Evolutionary conservation across 2,888 invertebrate genomes (phyloP).

Genomic region (Nephrotoma appendiculata): DNA sequence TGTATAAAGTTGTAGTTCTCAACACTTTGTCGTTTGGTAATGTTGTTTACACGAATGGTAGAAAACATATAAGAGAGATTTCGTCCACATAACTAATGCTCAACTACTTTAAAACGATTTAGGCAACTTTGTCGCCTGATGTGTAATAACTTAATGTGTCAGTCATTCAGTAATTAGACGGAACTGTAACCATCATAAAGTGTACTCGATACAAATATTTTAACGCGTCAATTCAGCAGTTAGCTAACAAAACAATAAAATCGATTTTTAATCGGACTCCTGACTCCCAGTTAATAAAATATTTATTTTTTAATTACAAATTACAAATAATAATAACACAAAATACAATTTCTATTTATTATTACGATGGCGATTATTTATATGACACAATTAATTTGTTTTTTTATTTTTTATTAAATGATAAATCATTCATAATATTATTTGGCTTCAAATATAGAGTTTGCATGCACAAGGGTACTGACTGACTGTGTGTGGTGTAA

Average conservation of each 20-base stretch:
- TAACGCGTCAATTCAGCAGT: neutral
- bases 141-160: too few species aligned
- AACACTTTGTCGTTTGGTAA: too few species aligned
- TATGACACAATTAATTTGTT: neutral
- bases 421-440: neutral
- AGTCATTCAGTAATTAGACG: too few species aligned
- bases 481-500: neutral
- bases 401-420: neutral
- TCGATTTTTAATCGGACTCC: neutral
- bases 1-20: too few species aligned
- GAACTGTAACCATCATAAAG: too few species aligned
- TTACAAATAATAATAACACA: neutral
- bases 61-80: too few species aligned
- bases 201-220: too few species aligned
- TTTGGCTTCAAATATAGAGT: neutral
- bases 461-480: neutral
- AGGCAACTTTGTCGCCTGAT: too few species aligned
- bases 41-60: too few species aligned
- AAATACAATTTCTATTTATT: neutral
- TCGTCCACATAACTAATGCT: too few species aligned
- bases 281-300: neutral
- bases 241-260: neutral
- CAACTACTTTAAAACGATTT: too few species aligned
- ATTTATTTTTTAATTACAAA: neutral
- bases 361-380: neutral